These are phyloP conservation scores for Mellilla xanthometata DNA, from an alignment of 2,888 invertebrate genomes.

Conservation along the genomic window DNA sequence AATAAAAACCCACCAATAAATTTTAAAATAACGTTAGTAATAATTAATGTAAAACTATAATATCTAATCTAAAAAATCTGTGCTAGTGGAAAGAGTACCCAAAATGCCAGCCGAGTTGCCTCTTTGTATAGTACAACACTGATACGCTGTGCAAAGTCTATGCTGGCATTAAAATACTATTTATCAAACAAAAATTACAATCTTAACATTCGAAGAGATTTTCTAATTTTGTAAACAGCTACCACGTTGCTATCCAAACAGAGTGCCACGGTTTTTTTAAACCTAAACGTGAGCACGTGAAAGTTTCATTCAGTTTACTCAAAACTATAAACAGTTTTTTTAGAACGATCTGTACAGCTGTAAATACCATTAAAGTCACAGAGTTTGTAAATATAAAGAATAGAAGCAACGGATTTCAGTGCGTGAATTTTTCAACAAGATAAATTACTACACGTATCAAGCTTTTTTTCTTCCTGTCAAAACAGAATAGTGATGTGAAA, in stretches of 20 bases:
- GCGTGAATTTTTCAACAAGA: conserved; percentile 19
- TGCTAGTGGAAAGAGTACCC: too few relatives aligned
- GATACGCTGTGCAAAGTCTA: too few relatives aligned
- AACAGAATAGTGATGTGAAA: conserved; percentile 27
- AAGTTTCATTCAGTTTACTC: conserved; percentile 20
- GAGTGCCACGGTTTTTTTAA: conserved; percentile 8
- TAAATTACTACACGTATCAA: conserved; percentile 27
- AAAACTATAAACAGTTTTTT: conserved; percentile 20
- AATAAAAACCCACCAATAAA: too few relatives aligned
- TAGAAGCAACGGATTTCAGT: conserved; percentile 26
- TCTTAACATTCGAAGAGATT: too few relatives aligned
- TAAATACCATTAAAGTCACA: conserved; percentile 34
- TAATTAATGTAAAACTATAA: too few relatives aligned
- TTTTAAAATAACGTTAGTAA: too few relatives aligned
- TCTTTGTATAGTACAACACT: too few relatives aligned
- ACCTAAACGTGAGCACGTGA: conserved; percentile 12
- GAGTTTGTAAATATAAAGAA: conserved; percentile 27
- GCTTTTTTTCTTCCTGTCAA: conserved; percentile 24
- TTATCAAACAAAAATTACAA: too few relatives aligned
- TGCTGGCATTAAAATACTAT: too few relatives aligned
- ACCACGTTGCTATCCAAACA: not conserved
- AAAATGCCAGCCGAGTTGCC: too few relatives aligned
- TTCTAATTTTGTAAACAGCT: not conserved
- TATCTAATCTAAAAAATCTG: too few relatives aligned
- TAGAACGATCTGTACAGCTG: conserved; percentile 14